Conservation (phyloP, 2,797 vertebrate species). For the Dallia pectoralis region DNA sequence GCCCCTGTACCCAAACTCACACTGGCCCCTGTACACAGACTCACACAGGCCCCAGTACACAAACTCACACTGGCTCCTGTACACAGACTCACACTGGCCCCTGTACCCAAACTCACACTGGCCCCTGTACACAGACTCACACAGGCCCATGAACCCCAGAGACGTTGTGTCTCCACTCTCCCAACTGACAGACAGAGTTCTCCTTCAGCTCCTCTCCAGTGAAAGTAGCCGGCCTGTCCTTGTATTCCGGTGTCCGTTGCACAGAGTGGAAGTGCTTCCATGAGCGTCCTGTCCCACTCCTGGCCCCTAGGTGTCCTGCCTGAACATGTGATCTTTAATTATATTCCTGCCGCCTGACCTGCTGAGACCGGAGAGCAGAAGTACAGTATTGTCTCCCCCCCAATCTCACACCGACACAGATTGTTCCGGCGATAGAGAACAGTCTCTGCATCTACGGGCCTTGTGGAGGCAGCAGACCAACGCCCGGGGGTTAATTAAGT, state of each 20-base stretch:
- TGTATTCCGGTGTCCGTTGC: neutral
- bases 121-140: slow-evolving; percentile 40
- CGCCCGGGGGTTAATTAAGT: slow-evolving; percentile 76
- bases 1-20: too few relatives aligned
- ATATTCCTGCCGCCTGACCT: slow-evolving; percentile 17
- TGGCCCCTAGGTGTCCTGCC: neutral
- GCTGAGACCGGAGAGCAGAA: slow-evolving; percentile 1
- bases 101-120: too few relatives aligned
- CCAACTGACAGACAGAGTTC: slow-evolving; percentile 25
- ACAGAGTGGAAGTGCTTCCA: neutral
- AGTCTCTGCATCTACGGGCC: slow-evolving; percentile 43
- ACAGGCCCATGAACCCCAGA: slow-evolving; percentile 27
- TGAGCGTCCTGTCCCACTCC: slow-evolving; percentile 8
- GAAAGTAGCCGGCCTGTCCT: neutral
- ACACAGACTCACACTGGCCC: too few relatives aligned
- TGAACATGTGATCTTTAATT: slow-evolving; percentile 32
- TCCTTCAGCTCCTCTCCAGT: neutral
- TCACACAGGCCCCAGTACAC: too few relatives aligned
- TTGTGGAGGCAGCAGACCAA: slow-evolving; percentile 25
- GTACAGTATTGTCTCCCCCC: slow-evolving; percentile 6
- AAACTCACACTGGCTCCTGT: too few relatives aligned
- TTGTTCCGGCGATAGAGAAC: slow-evolving; percentile 52
- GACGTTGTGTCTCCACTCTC: slow-evolving; percentile 54
- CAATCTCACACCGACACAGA: slow-evolving; percentile 38
- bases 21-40: too few relatives aligned